These are phyloP conservation scores for Nicator chloris DNA, from an alignment of 2,113 vertebrate genomes.

Conservation along the genomic window DNA sequence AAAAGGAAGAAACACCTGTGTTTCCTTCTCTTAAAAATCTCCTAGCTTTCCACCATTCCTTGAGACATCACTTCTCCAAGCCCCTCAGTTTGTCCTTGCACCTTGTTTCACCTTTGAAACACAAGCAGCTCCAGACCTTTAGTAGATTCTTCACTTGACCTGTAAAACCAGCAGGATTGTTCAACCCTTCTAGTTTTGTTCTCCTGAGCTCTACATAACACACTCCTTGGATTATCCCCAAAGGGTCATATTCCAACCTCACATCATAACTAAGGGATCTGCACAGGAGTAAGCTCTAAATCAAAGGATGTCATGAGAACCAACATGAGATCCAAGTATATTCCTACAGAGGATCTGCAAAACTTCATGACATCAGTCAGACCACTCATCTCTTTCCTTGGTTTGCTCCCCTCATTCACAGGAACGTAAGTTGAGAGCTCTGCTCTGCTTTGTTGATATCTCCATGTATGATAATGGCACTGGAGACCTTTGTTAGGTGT, in stretches of 20 bases:
- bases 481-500: neutral
- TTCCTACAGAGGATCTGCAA: neutral
- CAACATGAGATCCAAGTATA: neutral
- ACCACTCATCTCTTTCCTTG: neutral
- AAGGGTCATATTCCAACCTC: neutral
- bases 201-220: neutral
- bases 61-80: neutral
- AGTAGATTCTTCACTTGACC: neutral
- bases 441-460: neutral
- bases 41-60: neutral
- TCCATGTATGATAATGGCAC: fast-evolving
- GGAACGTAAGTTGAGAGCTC: neutral
- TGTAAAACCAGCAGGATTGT: neutral
- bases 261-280: neutral
- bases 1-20: neutral
- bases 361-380: neutral
- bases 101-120: neutral
- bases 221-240: neutral
- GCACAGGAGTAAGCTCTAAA: neutral
- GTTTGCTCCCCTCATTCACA: neutral
- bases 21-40: neutral
- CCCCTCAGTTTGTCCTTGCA: neutral
- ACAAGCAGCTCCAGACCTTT: neutral
- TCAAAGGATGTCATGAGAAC: neutral
- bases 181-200: neutral